A percentile compares a stretch with the other conserved stretches of the same genome.
These are phyloP conservation scores for Sphenopsis melanotis DNA, from an alignment of 2,797 vertebrate species.

Conservation along the genomic window DNA sequence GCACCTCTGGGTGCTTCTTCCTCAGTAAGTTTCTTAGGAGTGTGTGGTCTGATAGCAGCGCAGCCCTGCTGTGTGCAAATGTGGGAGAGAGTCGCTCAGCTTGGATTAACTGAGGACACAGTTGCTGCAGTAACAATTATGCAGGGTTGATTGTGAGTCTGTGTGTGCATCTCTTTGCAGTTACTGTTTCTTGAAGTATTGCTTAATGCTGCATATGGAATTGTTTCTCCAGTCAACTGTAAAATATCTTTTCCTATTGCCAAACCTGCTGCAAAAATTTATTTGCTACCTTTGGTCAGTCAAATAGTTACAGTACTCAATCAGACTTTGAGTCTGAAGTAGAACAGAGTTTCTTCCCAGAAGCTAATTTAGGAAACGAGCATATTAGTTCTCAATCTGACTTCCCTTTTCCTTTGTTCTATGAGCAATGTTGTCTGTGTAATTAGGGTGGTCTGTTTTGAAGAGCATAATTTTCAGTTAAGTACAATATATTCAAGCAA, in stretches of 20 bases:
- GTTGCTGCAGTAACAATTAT: neutral
- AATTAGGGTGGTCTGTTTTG: neutral
- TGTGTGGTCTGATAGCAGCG: neutral
- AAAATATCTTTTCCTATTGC: neutral
- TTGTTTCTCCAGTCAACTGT: neutral
- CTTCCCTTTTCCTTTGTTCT: neutral
- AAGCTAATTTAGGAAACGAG: neutral
- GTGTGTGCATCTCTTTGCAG: neutral
- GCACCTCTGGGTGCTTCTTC: neutral
- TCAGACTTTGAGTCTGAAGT: neutral
- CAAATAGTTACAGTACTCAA: neutral
- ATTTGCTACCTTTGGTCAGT: neutral
- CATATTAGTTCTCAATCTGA: neutral
- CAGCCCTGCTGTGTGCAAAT: neutral
- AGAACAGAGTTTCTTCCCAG: neutral
- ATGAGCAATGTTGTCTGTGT: neutral
- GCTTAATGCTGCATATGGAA: neutral
- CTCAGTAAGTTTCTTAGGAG: neutral
- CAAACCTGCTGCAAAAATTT: neutral
- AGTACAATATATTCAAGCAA: neutral
- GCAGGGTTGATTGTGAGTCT: neutral
- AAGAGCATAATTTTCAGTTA: neutral
- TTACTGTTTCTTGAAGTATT: neutral
- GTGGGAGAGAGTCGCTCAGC: accelerated
- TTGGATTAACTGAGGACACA: neutral